These are phyloP conservation scores for human DNA, from an alignment of 2,113 vertebrate genomes.

Conservation along the genomic window DNA sequence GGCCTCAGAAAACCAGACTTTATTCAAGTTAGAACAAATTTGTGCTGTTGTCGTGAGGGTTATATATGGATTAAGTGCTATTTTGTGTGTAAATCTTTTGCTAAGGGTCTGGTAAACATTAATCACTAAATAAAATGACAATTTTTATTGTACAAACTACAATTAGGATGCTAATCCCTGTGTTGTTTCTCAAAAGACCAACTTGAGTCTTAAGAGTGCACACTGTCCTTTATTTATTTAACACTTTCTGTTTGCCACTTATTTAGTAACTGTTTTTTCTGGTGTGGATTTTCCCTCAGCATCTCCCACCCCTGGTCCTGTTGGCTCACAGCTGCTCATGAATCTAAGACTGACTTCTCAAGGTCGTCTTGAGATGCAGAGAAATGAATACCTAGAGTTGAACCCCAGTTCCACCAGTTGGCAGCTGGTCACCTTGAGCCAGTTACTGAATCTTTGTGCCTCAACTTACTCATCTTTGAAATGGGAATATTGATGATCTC, in stretches of 20 bases:
- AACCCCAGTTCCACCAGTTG: neutral
- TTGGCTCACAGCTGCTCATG: neutral
- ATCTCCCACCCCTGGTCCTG: neutral
- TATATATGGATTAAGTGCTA: neutral
- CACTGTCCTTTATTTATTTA: neutral
- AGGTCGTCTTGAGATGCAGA: neutral
- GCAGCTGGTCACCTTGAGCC: neutral
- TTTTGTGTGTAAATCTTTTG: neutral
- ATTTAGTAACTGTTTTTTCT: neutral
- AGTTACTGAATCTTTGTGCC: neutral
- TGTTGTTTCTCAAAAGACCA: neutral
- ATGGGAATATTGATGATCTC: neutral
- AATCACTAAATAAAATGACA: neutral
- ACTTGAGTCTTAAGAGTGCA: neutral
- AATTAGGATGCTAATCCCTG: neutral
- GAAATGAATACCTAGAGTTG: neutral
- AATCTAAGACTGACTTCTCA: neutral
- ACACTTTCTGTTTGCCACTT: neutral
- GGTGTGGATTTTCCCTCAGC: neutral
- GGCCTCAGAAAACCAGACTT: neutral
- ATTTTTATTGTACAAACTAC: neutral
- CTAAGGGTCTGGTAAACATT: neutral
- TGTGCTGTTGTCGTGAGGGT: neutral
- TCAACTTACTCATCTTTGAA: neutral
- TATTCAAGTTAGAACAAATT: neutral